phyloP scores from a whole-genome alignment of 2,888 invertebrate species.

The Hydriomena furcata region DNA sequence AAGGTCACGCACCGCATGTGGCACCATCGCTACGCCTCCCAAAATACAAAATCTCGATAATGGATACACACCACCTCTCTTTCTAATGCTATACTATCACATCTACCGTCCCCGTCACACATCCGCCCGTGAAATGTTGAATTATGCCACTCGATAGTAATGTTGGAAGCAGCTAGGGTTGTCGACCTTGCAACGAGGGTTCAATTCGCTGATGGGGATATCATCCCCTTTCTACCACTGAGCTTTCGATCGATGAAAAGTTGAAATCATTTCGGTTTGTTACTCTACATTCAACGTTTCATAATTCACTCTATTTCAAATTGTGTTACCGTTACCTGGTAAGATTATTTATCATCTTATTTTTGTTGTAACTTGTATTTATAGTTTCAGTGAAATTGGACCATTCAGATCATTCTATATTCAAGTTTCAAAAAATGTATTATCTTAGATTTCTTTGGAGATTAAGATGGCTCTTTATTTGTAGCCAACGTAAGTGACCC shows the following conservation, averaged over 20 bases:
- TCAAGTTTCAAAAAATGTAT: too few relatives aligned
- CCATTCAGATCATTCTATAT: too few relatives aligned
- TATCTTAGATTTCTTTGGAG: too few relatives aligned
- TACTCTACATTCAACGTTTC: constrained; percentile 6
- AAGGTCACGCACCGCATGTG: constrained; percentile 75
- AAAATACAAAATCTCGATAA: constrained; percentile 74
- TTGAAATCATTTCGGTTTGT: constrained; percentile 20
- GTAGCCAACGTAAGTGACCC: not conserved
- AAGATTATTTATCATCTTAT: not conserved
- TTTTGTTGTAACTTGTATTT: not conserved
- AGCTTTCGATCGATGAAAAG: constrained; percentile 25
- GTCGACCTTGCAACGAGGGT: constrained; percentile 40
- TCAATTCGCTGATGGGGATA: constrained; percentile 35
- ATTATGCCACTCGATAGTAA: constrained; percentile 60
- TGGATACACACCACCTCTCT: constrained; percentile 52
- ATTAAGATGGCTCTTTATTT: not conserved
- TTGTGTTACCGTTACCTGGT: not conserved
- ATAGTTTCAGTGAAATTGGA: not conserved
- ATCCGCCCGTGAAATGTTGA: constrained; percentile 56
- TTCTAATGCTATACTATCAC: constrained; percentile 41
- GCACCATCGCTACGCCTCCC: constrained; percentile 64
- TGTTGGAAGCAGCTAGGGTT: constrained; percentile 54
- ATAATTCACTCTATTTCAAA: not conserved
- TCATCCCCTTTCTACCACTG: constrained; percentile 32
- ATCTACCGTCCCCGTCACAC: constrained; percentile 49